phyloP scores from a whole-genome alignment of 2,113 vertebrate genomes.

The Rattus rattus region DNA sequence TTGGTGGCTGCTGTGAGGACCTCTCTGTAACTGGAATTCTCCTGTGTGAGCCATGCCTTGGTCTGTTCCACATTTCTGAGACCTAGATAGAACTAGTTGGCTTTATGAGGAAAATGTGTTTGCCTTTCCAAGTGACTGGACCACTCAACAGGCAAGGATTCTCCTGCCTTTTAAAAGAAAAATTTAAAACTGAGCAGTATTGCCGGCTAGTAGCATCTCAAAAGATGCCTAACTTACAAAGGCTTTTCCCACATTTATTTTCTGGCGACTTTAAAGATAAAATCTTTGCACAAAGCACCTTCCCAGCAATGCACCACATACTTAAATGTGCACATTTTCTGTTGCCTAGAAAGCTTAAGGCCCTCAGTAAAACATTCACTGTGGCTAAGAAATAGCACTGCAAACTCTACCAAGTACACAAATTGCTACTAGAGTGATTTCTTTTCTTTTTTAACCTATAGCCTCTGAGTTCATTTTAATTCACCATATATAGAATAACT shows the following conservation, averaged over 20 bases:
- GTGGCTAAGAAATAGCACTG: neutral
- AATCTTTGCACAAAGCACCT: neutral
- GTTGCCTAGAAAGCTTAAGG: neutral
- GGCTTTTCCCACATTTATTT: neutral
- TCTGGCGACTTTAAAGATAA: neutral
- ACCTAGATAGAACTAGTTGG: neutral
- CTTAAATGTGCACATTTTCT: neutral
- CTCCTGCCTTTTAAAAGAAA: neutral
- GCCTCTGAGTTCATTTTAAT: neutral
- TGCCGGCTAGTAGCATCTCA: neutral
- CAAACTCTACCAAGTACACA: neutral
- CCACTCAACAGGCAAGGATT: neutral
- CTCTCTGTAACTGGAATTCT: neutral
- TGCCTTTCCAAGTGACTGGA: neutral
- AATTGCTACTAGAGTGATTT: neutral
- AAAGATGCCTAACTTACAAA: neutral
- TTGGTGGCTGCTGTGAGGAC: neutral
- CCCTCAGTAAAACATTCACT: neutral
- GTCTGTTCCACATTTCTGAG: neutral
- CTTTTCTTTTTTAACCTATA: neutral
- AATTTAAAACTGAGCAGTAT: neutral
- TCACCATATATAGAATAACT: neutral
- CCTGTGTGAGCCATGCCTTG: neutral
- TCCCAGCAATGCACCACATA: too few species aligned
- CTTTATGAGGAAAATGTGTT: neutral